These are phyloP conservation scores for Hippocampus zosterae DNA, from an alignment of 2,113 vertebrate genomes.

Conservation along the genomic window DNA sequence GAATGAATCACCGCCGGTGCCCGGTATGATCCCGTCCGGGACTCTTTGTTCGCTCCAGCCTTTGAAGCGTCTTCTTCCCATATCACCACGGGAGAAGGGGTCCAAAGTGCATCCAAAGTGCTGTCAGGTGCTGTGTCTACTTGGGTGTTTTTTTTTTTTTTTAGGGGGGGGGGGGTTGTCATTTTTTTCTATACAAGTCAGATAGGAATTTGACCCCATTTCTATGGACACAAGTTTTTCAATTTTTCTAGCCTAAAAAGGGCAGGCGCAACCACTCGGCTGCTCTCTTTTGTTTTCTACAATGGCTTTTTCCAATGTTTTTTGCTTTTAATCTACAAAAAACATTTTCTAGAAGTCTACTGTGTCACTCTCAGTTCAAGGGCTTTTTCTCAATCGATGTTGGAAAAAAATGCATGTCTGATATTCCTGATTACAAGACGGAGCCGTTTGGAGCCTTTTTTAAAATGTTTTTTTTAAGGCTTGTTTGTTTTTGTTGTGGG, in stretches of 20 bases:
- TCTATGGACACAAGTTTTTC: conserved; percentile 38
- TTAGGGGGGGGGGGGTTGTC: conserved; percentile 30
- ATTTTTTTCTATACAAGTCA: conserved; percentile 21
- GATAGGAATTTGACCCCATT: conserved; percentile 59
- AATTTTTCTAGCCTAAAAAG: conserved; percentile 54
- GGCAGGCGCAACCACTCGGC: not conserved
- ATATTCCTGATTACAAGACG: conserved; percentile 54
- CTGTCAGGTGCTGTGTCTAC: conserved; percentile 71
- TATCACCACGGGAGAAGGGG: conserved; percentile 30
- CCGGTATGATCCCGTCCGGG: conserved; percentile 49
- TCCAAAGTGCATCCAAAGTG: conserved; percentile 50
- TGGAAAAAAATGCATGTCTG: conserved; percentile 67
- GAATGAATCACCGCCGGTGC: conserved; percentile 59
- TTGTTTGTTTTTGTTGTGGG: conserved; percentile 24
- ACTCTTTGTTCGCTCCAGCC: conserved; percentile 41
- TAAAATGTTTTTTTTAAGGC: conserved; percentile 15
- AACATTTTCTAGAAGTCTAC: conserved; percentile 41
- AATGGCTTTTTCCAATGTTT: conserved; percentile 47
- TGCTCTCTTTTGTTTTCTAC: conserved; percentile 33
- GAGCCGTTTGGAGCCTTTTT: conserved; percentile 34
- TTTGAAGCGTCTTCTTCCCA: conserved; percentile 61
- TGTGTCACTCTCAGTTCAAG: conserved; percentile 68
- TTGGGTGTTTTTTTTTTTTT: conserved; percentile 49
- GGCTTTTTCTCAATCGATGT: conserved; percentile 65
- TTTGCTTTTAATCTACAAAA: conserved; percentile 48